Base-by-base conservation (phyloP, 1,140 invertebrate species). In the Oscheius sp. region DNA sequence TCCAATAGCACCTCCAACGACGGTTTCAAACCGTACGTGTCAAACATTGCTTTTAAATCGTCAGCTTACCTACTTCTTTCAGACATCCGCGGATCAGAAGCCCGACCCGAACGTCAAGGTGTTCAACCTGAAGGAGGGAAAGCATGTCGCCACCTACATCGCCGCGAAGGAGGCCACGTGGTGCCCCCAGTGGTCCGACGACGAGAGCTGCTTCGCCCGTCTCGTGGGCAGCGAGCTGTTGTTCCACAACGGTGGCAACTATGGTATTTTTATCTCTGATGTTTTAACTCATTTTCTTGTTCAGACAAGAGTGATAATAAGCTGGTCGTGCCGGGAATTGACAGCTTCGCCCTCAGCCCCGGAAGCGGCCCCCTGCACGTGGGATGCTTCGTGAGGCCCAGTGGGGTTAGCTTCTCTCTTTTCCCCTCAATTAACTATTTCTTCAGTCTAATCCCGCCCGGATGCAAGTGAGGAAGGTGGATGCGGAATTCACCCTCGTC, bases 41-140 rank as follows among this genome's bases (percentile, higher is more conserved):
- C n/a, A n/a, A n/a, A n/a, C n/a, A n/a, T n/a, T n/a, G n/a, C n/a
- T n/a, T n/a, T n/a, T n/a, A n/a, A 26, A 15, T 18, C 15, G 26
- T 20, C 10, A 62, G 15, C 36, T 38, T 38, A 29, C 34, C 29
- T 26, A 13, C 7, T 29, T 65, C 29, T 13, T 82, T 59, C 61
- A 83, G 46, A 61, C 80, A 3, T 52, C 63, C 15, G 83, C 73
- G n/a, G 73, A 82, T 20, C 45, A 70, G 28, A 63, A 69, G 20
- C 76, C 71, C 2, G 79, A 78, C 23, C 68, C 82, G n/a, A 83
- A 83, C 69, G 64, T 83, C 10, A 77, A 79, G 10, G 69, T 83
- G 38, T 84, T 52, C 42, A 74, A 52, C 18, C 31, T 84, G 1
- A 38, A 46, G 2, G 63, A 61, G 13, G 79, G 80, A 23, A 49